Base-by-base conservation (phyloP, 2,797 vertebrate species). In the Channallabes apus region DNA sequence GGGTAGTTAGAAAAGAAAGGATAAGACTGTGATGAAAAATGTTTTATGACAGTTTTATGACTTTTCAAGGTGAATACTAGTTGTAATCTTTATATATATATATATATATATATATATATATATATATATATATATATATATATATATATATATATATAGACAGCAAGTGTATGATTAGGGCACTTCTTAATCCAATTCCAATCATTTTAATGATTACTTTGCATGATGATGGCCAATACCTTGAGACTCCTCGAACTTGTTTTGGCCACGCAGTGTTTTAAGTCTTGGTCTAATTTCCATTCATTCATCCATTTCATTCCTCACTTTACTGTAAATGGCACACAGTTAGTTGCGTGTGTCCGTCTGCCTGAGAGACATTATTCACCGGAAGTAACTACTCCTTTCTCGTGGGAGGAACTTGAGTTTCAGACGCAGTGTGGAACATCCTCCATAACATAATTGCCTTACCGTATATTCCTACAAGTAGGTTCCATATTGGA, bases 361-460 rank as follows among this genome's bases (percentile, higher is more conserved):
- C 68, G 20, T 84, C 62, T 67, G 15, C 46, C 4, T 20, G 73
- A 68, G 61, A n/a, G 61, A n/a, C 61, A 38, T 83, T 65, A 46
- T 77, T 67, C 82, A 67, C 22, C 4, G 1, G n/a, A 14, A 75
- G 11, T 3, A 3, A 51, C 2, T 3, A n/a, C 6, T n/a, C 9
- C 22, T 46, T 11, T n/a, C 11, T 73, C 9, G 46, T n/a, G 12
- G 4, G 4, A 11, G 11, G n/a, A n/a, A n/a, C 62, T 65, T 14
- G 6, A 7, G 29, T 35, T 81, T 81, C 41, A 67, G 62, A 80
- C 24, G n/a, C n/a, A 11, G 20, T 32, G 20, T 32, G 20, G 69
- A 32, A 69, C 17, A 38, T 46, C 22, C 20, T 46, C 22, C 5
- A 46, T 24, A 27, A 15, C 11, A 22, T 38, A 20, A 20, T 20